These are phyloP conservation scores for Pristionchus maxplancki DNA, from an alignment of 2,888 invertebrate species.

Conservation along the genomic window DNA sequence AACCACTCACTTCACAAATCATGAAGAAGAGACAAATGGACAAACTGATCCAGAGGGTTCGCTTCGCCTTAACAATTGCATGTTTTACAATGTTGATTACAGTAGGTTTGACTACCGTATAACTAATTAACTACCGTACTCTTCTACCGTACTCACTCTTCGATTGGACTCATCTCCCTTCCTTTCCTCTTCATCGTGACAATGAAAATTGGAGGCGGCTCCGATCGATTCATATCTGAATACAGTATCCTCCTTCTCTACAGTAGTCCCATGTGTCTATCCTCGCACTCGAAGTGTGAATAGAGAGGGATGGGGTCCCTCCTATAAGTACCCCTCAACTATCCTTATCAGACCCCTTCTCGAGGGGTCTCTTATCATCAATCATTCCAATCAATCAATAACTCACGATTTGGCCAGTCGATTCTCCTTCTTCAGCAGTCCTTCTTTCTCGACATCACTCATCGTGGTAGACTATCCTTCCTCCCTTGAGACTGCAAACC, in stretches of 20 bases:
- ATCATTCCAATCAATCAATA: slow-evolving; percentile 3
- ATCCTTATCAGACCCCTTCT: slow-evolving; percentile 38
- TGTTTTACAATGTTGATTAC: neutral
- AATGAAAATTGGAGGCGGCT: slow-evolving; percentile 25
- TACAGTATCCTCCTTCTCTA: neutral
- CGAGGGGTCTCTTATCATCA: neutral
- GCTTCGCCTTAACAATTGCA: slow-evolving; percentile 55
- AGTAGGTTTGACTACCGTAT: neutral
- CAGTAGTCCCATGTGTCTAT: neutral
- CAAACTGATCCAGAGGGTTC: slow-evolving; percentile 73
- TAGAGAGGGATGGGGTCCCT: neutral
- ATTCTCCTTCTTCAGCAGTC: neutral
- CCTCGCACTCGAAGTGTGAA: neutral
- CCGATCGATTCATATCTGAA: slow-evolving; percentile 45
- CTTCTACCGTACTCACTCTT: neutral
- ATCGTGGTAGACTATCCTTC: slow-evolving; percentile 4
- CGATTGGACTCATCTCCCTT: neutral
- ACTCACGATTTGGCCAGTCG: neutral
- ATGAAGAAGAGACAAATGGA: slow-evolving; percentile 74
- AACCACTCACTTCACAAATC: slow-evolving; percentile 70
- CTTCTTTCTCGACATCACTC: neutral
- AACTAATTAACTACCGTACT: neutral
- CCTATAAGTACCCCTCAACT: slow-evolving; percentile 42
- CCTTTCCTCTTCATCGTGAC: slow-evolving; percentile 37
- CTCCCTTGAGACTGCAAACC: neutral